phyloP scores from a whole-genome alignment of 2,888 invertebrate species.

The Pegoplata infirma region DNA sequence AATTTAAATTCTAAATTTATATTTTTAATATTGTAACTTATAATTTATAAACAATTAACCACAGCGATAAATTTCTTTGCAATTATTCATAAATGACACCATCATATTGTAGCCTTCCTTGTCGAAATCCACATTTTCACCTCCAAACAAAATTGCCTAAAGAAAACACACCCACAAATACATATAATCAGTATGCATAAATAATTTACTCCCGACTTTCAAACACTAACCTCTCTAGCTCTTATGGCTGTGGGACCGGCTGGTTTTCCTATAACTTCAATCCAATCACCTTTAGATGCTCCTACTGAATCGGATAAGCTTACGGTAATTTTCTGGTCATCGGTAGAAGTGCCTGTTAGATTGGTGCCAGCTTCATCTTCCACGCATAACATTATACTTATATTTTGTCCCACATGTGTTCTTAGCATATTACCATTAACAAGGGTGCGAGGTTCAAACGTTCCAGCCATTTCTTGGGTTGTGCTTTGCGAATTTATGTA shows the following conservation, averaged over 20 bases:
- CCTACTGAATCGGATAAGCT: constrained; percentile 68
- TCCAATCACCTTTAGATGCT: constrained; percentile 72
- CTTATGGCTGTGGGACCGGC: constrained; percentile 69
- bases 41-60: constrained; percentile 55
- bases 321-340: constrained; percentile 72
- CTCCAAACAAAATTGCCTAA: constrained; percentile 75
- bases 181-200: too few species aligned
- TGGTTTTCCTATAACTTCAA: constrained; percentile 75
- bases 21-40: too few species aligned
- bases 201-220: not conserved
- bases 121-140: constrained; percentile 74
- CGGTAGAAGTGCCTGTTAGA: constrained; percentile 70
- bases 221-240: constrained; percentile 73
- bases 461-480: constrained; percentile 69
- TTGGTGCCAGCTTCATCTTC: constrained; percentile 70
- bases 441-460: constrained; percentile 72
- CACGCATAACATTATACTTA: constrained; percentile 74
- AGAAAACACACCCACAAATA: too few species aligned
- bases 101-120: constrained; percentile 75
- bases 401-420: constrained; percentile 70
- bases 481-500: constrained; percentile 13
- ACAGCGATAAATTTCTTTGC: constrained; percentile 64
- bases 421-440: constrained; percentile 74
- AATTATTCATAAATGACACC: constrained; percentile 73
- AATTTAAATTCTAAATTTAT: constrained; percentile 4